Percentiles rank a stretch among this genome's conserved stretches.
These are phyloP conservation scores for Saccostrea glomerata DNA, from an alignment of 1,140 invertebrate species.

Conservation along the genomic window DNA sequence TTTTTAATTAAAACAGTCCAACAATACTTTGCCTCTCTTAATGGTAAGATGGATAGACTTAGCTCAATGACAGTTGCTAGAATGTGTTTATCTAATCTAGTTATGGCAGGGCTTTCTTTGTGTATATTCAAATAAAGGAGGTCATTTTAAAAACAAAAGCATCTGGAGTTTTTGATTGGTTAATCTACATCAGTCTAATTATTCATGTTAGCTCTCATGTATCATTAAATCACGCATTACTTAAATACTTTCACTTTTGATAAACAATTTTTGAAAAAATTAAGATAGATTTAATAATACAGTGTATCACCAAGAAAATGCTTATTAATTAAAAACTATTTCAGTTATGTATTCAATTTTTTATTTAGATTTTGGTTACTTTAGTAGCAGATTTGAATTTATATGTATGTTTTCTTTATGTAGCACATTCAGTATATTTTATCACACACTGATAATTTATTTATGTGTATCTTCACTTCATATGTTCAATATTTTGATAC, in stretches of 20 bases:
- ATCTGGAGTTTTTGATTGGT: conserved; percentile 11
- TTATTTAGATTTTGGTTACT: too few relatives aligned
- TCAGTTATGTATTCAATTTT: too few relatives aligned
- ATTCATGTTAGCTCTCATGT: background rate
- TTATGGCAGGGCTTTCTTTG: background rate
- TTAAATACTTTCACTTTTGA: background rate
- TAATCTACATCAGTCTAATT: background rate
- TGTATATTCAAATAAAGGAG: background rate
- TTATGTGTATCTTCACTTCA: too few relatives aligned
- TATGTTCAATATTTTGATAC: too few relatives aligned
- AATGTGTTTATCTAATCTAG: conserved; percentile 16
- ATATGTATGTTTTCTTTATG: too few relatives aligned
- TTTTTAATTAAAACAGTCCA: conserved; percentile 12
- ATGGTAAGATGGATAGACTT: conserved; percentile 8
- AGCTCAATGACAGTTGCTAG: conserved; percentile 12
- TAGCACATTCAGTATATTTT: too few relatives aligned
- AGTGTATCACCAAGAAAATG: too few relatives aligned
- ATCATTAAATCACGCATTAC: conserved; percentile 4
- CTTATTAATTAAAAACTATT: too few relatives aligned
- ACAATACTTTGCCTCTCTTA: conserved; percentile 33
- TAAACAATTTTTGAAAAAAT: too few relatives aligned
- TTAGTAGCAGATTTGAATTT: too few relatives aligned
- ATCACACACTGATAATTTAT: too few relatives aligned
- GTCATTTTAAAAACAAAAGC: background rate
- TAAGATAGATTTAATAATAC: too few relatives aligned